Evolutionary conservation across 1,140 invertebrate genomes (phyloP).

Genomic region (Lucilia sericata): DNA sequence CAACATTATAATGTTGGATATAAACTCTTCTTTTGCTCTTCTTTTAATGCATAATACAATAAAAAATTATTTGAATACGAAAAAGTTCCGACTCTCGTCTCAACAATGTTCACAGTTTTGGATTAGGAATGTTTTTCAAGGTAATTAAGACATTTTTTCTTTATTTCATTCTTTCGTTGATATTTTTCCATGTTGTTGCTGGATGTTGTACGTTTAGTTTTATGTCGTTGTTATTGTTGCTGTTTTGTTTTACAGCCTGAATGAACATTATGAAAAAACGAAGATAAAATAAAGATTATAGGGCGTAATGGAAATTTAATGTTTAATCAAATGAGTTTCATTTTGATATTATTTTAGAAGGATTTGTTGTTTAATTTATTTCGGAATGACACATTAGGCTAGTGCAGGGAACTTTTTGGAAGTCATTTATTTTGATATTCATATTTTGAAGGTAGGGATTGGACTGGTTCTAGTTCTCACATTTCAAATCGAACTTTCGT

Average conservation of each 20-base stretch:
- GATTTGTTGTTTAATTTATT: no score
- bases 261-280: neutral
- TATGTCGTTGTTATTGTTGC: neutral
- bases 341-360: neutral
- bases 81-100: slow-evolving; percentile 8
- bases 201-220: neutral
- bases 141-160: slow-evolving; percentile 25
- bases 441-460: no score
- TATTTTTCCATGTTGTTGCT: neutral
- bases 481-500: no score
- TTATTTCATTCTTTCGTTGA: neutral
- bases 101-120: slow-evolving; percentile 23
- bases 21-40: neutral
- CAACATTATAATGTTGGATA: neutral
- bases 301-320: slow-evolving; percentile 29
- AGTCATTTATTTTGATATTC: no score
- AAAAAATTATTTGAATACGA: neutral
- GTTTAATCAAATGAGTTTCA: slow-evolving; percentile 17
- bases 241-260: neutral
- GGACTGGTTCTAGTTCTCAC: no score
- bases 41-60: neutral
- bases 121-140: slow-evolving; percentile 27
- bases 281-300: neutral
- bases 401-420: no score
- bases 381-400: no score